Conservation (phyloP, 2,113 vertebrate genomes). For the Proteles cristata region DNA sequence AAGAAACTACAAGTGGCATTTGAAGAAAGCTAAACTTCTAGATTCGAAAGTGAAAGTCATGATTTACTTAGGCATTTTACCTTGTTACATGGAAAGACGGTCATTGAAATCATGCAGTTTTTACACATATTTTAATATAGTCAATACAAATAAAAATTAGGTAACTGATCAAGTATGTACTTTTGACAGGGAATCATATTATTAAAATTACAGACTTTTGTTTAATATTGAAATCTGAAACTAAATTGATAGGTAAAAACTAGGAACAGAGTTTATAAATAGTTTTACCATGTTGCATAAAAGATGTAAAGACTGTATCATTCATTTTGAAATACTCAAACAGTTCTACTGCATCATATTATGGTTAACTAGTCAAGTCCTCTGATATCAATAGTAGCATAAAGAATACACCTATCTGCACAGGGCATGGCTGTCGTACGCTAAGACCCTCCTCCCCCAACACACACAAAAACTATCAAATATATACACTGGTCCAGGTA, state of each 20-base stretch:
- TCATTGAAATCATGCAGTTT: neutral
- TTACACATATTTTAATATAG: conserved; percentile 7
- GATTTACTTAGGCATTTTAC: neutral
- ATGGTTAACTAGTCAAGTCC: neutral
- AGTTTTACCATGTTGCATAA: neutral
- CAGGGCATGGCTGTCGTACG: neutral
- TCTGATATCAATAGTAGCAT: neutral
- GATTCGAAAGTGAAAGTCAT: conserved; percentile 31
- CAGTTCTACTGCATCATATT: neutral
- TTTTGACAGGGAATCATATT: neutral
- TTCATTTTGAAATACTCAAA: neutral
- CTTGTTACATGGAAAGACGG: neutral
- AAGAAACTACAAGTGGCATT: neutral
- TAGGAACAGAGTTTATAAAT: neutral
- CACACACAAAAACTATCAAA: neutral
- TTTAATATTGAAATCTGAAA: neutral
- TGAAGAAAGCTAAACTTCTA: neutral
- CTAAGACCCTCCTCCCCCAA: neutral
- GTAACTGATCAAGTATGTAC: neutral
- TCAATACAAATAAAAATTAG: conserved; percentile 36
- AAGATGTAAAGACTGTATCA: neutral
- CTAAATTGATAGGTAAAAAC: neutral
- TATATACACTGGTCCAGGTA: neutral
- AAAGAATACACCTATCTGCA: neutral
- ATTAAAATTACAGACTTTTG: conserved; percentile 21